Evolutionary conservation across 2,888 invertebrate genomes (phyloP).

Genomic region (Meiosimyza platycephala): DNA sequence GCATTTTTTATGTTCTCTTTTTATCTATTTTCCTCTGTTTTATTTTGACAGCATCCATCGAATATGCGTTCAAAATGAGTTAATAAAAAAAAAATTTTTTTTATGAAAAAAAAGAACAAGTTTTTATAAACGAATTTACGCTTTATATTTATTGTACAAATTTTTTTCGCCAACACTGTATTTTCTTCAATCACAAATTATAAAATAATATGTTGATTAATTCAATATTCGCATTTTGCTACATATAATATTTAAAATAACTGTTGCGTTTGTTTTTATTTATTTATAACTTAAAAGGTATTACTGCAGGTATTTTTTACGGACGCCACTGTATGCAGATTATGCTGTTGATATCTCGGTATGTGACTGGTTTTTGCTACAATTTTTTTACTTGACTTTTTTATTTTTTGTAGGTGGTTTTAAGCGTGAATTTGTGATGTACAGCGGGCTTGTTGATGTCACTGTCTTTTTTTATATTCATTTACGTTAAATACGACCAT

Average conservation of each 20-base stretch:
- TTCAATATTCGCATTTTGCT: no score
- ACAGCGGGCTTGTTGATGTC: not conserved
- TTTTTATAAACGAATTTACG: not conserved
- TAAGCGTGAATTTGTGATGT: constrained; percentile 7
- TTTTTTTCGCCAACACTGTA: not conserved
- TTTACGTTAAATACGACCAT: no score
- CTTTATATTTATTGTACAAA: not conserved
- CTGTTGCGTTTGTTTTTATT: no score
- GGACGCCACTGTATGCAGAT: constrained; percentile 1
- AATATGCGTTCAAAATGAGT: constrained; percentile 10
- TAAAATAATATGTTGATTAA: no score
- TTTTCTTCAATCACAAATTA: no score
- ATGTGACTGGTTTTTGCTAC: constrained; percentile 13
- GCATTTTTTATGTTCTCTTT: not conserved
- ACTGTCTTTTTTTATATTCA: not conserved
- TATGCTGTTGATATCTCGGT: constrained; percentile 5
- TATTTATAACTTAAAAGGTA: not conserved
- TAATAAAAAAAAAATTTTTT: constrained; percentile 14
- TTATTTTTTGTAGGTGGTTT: constrained; percentile 15
- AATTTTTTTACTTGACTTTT: not conserved
- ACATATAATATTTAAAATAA: no score
- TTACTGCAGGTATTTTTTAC: not conserved
- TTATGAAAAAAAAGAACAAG: not conserved
- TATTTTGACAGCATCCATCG: constrained; percentile 8
- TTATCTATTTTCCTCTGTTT: constrained; percentile 3